These are phyloP conservation scores for Sarcophilus harrisii DNA, from an alignment of 2,797 vertebrate species.

Conservation along the genomic window DNA sequence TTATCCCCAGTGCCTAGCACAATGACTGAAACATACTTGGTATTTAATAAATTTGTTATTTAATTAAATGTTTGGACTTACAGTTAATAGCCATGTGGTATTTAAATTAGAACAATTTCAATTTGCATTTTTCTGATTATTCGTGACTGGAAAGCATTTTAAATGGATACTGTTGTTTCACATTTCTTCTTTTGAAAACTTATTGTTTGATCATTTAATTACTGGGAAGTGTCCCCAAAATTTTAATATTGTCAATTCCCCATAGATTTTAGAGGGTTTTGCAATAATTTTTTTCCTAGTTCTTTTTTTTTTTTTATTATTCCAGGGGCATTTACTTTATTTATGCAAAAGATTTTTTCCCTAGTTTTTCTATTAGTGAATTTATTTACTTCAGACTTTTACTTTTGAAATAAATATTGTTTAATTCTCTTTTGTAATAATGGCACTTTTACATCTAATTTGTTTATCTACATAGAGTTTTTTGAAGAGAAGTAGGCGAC, in stretches of 20 bases:
- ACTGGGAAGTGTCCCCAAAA: not conserved
- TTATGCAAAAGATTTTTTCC: not conserved
- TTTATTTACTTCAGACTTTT: not conserved
- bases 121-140: not conserved
- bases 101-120: not conserved
- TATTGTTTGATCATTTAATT: not conserved
- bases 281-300: not conserved
- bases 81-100: not conserved
- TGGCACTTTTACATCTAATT: not conserved
- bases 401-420: not conserved
- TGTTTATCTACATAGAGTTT: not conserved
- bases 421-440: not conserved
- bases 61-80: not conserved
- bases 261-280: not conserved
- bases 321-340: not conserved
- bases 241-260: not conserved
- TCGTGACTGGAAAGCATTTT: not conserved
- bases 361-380: not conserved
- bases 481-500: not conserved
- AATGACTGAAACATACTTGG: conserved; percentile 1
- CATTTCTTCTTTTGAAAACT: not conserved
- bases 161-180: not conserved
- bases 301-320: not conserved
- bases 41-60: conserved; percentile 30
- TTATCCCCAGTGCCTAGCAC: not conserved